Base-by-base conservation (phyloP, 1,140 invertebrate species). In the Macrosteles quadrilineatus region DNA sequence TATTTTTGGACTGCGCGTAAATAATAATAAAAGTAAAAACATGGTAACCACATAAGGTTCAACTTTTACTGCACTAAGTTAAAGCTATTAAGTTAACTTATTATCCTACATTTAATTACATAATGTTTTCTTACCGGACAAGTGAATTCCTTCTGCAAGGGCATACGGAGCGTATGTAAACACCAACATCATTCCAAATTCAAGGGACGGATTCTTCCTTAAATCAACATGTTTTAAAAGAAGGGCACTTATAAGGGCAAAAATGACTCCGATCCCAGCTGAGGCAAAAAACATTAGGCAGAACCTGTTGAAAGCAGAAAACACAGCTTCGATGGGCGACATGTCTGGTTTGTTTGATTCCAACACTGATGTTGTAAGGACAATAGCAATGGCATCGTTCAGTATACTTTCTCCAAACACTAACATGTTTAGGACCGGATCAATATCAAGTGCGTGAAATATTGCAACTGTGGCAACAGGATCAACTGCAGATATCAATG, bases 161-260 rank as follows among this genome's bases (percentile, higher is more conserved):
- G 96, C 96, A 83, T 99, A 99, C 0, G 98, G 98, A 4, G 95
- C 92, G 84, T 99, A 99, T 17, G 97, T 97, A 77, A 99, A 99
- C 14, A 98, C 94, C 21, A 99, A 83, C 92, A 99, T 98, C 83
- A 99, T 92, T 36, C 94, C 97, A 85, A 99, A 97, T 83, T 99
- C 98, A 43, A 99, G 82, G 4, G 97, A 98, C 0, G 98, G 98
- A 84, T 98, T 98, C 82, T 98, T 98, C 43, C 97, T 85, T 17
- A 99, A 84, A 83, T 99, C 96, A 72, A 98, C 88, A 84, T 98
- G 94, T 83, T 99, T 99, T 27, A 98, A 85, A 36, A 98, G 83
- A 30, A 99, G 81, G 36, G 97, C 96, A 84, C 95, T 98, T 19
- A 95, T 88, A 2, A 99, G 83, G 19, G 96, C 98, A 85, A 97